Percentiles rank a stretch among this genome's conserved stretches.
These are phyloP conservation scores for Sphaerophoria taeniata DNA, from an alignment of 2,888 invertebrate species.

Conservation along the genomic window DNA sequence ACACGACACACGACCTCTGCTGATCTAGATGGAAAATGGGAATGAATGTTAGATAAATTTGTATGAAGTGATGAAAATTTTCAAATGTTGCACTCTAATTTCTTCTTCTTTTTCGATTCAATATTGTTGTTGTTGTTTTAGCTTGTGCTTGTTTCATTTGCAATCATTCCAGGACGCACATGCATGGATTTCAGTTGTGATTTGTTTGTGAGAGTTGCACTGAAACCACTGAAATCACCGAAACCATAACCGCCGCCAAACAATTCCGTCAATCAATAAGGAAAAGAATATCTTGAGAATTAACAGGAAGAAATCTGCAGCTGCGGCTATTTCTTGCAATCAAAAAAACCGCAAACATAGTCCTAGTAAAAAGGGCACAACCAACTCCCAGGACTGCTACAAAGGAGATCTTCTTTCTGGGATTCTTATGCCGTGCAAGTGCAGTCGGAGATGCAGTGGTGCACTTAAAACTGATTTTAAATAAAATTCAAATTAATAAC, in stretches of 20 bases:
- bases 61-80: slow-evolving; percentile 63
- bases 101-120: slow-evolving; percentile 10
- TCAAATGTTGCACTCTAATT: slow-evolving; percentile 54
- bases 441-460: background rate
- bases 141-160: background rate
- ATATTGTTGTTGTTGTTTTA: background rate
- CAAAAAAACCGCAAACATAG: slow-evolving; percentile 77
- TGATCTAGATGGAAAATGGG: slow-evolving; percentile 59
- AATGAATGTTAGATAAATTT: slow-evolving; percentile 67
- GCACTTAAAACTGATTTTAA: slow-evolving; percentile 7
- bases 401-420: background rate
- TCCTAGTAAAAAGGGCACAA: slow-evolving; percentile 65
- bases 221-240: slow-evolving; percentile 76
- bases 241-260: slow-evolving; percentile 79
- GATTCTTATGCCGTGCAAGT: background rate
- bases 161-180: slow-evolving; percentile 77
- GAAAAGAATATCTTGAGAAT: slow-evolving; percentile 77
- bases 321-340: slow-evolving; percentile 77
- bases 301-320: slow-evolving; percentile 79
- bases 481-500: slow-evolving; percentile 53
- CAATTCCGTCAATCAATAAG: slow-evolving; percentile 77
- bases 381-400: slow-evolving; percentile 12
- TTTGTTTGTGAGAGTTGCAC: slow-evolving; percentile 81
- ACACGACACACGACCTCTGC: too few species aligned
- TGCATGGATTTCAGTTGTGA: slow-evolving; percentile 82